Percentiles rank a stretch among this genome's conserved stretches.
phyloP scores from a whole-genome alignment of 2,113 vertebrate genomes.

The Megaleporinus macrocephalus region DNA sequence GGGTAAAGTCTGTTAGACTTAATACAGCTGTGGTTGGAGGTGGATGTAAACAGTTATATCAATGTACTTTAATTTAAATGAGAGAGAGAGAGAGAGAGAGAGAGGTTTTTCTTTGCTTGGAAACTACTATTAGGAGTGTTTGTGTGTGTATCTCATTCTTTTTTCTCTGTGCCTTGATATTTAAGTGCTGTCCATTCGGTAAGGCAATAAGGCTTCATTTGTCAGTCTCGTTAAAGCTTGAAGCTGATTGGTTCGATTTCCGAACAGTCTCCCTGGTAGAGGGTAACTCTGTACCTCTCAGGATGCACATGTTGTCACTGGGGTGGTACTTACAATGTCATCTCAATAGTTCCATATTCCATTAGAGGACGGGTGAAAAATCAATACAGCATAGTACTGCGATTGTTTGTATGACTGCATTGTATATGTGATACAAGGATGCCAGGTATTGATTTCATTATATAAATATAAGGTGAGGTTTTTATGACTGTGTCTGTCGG shows the following conservation, averaged over 20 bases:
- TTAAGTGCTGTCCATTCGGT: not conserved
- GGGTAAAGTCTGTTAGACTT: constrained; percentile 6
- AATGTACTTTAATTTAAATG: not conserved
- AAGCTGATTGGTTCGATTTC: not conserved
- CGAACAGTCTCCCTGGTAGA: not conserved
- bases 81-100: not conserved
- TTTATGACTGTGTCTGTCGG: no score
- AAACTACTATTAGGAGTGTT: no score
- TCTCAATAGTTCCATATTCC: no score
- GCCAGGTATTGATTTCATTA: no score
- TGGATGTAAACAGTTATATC: not conserved
- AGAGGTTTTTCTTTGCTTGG: not conserved
- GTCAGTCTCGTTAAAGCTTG: not conserved
- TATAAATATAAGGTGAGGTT: no score
- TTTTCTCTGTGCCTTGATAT: not conserved
- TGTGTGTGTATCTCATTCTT: not conserved
- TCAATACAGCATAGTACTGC: no score
- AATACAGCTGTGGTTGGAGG: not conserved
- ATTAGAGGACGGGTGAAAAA: no score
- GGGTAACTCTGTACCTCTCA: no score
- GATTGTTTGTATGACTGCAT: no score
- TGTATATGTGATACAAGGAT: no score
- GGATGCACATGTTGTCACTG: no score
- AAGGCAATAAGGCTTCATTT: not conserved
- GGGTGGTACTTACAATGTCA: no score